Conservation (phyloP, 2,113 vertebrate species). For the Chaenogobius annularis region DNA sequence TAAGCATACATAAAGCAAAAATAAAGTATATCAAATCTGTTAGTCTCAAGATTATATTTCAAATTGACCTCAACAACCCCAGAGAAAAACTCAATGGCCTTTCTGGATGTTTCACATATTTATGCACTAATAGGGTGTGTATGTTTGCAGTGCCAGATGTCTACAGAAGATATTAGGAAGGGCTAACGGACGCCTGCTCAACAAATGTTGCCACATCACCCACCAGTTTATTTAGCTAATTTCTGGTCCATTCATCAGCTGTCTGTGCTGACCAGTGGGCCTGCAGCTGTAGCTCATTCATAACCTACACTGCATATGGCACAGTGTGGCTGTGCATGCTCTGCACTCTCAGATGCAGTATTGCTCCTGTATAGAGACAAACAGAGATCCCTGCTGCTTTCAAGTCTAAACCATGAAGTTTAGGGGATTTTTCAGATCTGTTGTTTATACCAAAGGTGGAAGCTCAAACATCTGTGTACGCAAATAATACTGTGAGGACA, state of each 20-base stretch:
- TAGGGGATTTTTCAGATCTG: constrained; percentile 62
- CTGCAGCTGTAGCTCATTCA: constrained; percentile 69
- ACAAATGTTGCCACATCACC: constrained; percentile 39
- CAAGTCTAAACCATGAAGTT: constrained; percentile 22
- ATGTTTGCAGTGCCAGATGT: constrained; percentile 58
- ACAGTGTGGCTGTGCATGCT: not conserved
- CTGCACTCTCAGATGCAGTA: not conserved
- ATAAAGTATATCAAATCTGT: not conserved
- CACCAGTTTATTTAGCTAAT: constrained; percentile 69
- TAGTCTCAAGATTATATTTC: not conserved
- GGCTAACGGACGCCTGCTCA: constrained; percentile 28
- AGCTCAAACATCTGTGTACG: constrained; percentile 70
- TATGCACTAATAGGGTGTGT: constrained; percentile 62
- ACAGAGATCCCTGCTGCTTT: not conserved
- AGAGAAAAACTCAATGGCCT: constrained; percentile 54
- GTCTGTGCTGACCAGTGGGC: constrained; percentile 50
- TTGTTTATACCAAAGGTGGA: constrained; percentile 52
- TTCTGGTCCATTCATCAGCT: constrained; percentile 66
- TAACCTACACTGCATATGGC: constrained; percentile 34
- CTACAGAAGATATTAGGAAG: constrained; percentile 28
- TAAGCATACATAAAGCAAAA: not conserved
- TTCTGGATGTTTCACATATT: constrained; percentile 62
- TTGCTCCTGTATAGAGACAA: not conserved
- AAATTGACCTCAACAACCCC: constrained; percentile 20
- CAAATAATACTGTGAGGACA: constrained; percentile 60